phyloP scores from a whole-genome alignment of 2,888 invertebrate species.

The Ormyrus pomaceus region DNA sequence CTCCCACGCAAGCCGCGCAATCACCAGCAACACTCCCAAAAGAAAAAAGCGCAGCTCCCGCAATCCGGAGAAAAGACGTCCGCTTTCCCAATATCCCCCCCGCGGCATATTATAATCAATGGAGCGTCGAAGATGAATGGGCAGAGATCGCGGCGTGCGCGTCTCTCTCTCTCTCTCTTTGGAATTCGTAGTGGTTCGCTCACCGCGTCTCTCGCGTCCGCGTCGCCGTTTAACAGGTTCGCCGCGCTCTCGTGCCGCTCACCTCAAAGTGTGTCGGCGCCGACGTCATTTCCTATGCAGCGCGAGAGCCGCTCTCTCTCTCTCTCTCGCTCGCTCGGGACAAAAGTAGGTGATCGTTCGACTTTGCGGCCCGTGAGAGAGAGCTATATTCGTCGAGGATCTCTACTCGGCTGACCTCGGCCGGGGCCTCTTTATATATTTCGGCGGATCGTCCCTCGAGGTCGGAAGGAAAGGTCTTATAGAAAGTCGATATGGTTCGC shows the following conservation, averaged over 20 bases:
- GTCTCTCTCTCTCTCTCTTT: no score
- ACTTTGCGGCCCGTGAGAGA: constrained; percentile 10
- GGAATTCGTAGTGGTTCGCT: background rate
- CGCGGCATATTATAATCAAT: no score
- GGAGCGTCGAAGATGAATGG: no score
- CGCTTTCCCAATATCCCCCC: no score
- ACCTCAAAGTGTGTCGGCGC: constrained; percentile 48
- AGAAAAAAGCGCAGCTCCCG: no score
- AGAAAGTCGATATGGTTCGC: no score
- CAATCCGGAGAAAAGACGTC: no score
- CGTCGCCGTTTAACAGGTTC: constrained; percentile 37
- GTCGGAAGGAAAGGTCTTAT: no score
- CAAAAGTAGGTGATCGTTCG: constrained; percentile 45
- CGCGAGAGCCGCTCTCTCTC: background rate
- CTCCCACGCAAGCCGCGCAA: no score
- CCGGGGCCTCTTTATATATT: constrained; percentile 23
- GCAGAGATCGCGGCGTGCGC: no score
- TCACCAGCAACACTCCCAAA: no score
- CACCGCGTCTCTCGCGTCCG: background rate
- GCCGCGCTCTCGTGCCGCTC: constrained; percentile 28
- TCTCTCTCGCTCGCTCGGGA: background rate
- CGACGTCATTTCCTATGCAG: constrained; percentile 56
- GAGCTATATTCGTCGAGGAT: background rate
- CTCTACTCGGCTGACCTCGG: background rate
- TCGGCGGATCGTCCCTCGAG: background rate